Conservation (phyloP, 2,888 invertebrate species). For the Brachyptera putata region DNA sequence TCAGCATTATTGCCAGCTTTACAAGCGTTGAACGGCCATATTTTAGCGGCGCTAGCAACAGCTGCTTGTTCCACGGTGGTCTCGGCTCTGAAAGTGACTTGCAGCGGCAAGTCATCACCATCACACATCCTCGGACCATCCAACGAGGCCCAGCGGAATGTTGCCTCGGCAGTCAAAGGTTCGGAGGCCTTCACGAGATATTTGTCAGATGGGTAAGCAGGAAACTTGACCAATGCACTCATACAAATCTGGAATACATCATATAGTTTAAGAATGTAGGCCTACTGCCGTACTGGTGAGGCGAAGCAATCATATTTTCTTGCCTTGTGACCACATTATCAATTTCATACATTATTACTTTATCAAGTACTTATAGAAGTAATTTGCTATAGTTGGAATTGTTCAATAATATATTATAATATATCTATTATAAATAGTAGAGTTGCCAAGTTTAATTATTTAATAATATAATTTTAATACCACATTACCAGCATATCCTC, state of each 20-base stretch:
- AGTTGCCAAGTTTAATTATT: no score
- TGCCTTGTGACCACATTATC: no score
- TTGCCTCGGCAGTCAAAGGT: neutral
- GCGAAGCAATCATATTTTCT: no score
- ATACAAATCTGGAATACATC: conserved; percentile 2
- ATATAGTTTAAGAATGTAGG: no score
- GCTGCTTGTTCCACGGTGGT: conserved; percentile 36
- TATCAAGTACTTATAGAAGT: neutral
- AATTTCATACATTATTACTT: no score
- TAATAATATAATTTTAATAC: no score
- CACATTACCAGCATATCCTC: no score
- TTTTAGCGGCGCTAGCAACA: conserved; percentile 30
- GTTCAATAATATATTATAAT: no score
- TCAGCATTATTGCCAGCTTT: conserved; percentile 30
- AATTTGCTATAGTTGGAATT: neutral
- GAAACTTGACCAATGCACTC: conserved; percentile 4
- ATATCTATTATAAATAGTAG: no score
- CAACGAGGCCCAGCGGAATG: neutral
- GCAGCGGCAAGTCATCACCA: neutral
- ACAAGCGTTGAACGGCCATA: conserved; percentile 30
- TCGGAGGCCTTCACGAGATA: neutral
- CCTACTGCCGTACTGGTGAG: no score
- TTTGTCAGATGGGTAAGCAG: neutral
- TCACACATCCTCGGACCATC: neutral
- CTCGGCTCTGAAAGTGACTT: conserved; percentile 35